Base-by-base conservation (phyloP, 2,888 invertebrate genomes). In the Folsomia candida region DNA sequence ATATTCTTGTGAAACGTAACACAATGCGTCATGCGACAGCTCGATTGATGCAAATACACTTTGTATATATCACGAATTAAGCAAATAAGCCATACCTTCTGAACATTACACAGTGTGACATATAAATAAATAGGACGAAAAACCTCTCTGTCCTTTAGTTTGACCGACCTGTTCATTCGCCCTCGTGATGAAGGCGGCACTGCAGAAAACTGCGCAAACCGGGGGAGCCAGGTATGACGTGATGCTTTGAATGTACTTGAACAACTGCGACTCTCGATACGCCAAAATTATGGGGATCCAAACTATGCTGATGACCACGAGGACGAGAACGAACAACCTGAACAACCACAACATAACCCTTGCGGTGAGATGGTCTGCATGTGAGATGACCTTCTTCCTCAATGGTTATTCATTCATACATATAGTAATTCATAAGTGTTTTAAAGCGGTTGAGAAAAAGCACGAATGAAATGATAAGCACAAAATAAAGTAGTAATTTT, bases 211-310 rank as follows among this genome's bases (percentile, higher is more conserved):
- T 11, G 86, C 85, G 78, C 85, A 85, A n/a, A 86, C 83, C 6
- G 86, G 86, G 1, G 86, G 86, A 0, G 86, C 83, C 72, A 87
- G 78, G 79, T 84, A 86, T 68, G 84, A 83, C 4, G 86, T 85
- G 64, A 86, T 84, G 68, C 83, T 83, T 80, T 86, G 86, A 67
- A 86, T 86, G 81, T 86, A 86, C 75, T 85, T 84, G 80, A 86
- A 87, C 29, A 86, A 82, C 76, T 86, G 84, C 3, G 84, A 82
- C 66, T 84, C 84, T 72, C 84, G 83, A 51, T 84, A 82, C 67
- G 82, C 83, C 79, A 85, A 82, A 14, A 86, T 84, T 57, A 86
- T 83, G 2, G 86, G 86, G 59, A 87, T 85, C 86, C 84, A 84
- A 18, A 80, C 66, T 61, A 81, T 78, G 70, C 79, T 78, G 37